Conservation (phyloP, 53 echinoderm and acorn worm species). For the Henricia sp. region DNA sequence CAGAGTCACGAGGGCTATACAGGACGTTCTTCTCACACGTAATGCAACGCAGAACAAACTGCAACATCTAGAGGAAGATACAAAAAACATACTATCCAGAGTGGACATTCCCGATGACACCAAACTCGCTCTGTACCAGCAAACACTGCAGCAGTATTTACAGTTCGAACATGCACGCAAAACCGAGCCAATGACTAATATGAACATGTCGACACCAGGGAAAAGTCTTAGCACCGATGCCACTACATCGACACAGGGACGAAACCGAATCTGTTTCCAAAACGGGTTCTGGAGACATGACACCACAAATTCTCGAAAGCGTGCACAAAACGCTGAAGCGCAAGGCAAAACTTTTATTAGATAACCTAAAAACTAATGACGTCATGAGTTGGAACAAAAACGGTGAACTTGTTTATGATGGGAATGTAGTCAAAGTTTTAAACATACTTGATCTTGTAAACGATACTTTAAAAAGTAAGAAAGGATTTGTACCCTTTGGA, state of each 20-base stretch:
- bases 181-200: slow-evolving; percentile 2
- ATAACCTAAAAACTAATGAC: background rate
- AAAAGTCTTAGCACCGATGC: background rate
- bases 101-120: background rate
- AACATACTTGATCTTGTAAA: slow-evolving; percentile 50
- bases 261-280: background rate
- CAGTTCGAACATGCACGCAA: slow-evolving; percentile 9
- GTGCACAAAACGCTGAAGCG: slow-evolving; percentile 15
- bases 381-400: slow-evolving; percentile 31
- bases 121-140: slow-evolving; percentile 6
- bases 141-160: background rate
- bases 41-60: slow-evolving; percentile 1
- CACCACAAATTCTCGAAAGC: slow-evolving; percentile 34
- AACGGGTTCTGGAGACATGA: background rate
- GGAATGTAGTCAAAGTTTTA: slow-evolving; percentile 15
- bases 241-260: background rate
- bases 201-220: background rate
- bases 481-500: slow-evolving; percentile 41
- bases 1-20: background rate
- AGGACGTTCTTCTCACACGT: slow-evolving; percentile 19
- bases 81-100: background rate
- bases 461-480: slow-evolving; percentile 30
- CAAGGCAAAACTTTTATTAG: slow-evolving; percentile 15
- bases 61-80: slow-evolving; percentile 10
- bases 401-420: slow-evolving; percentile 38